Percentiles rank a stretch among this genome's conserved stretches.
Conservation (phyloP, 2,888 invertebrate species). For the Phragmatobia fuliginosa region DNA sequence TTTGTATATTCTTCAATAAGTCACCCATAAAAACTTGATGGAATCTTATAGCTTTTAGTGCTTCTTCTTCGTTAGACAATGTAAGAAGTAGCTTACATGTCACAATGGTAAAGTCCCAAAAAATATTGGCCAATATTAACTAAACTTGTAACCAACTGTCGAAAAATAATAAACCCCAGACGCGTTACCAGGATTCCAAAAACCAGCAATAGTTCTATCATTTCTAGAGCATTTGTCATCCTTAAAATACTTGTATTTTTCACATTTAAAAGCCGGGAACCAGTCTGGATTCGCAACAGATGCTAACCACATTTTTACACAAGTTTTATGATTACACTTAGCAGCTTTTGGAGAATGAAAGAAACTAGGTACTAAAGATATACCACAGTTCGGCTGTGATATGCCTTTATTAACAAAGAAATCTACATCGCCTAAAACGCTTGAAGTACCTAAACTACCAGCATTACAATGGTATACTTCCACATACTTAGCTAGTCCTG, state of each 20-base stretch:
- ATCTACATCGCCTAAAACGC: conserved; percentile 85
- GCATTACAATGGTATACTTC: conserved; percentile 88
- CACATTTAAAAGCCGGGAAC: conserved; percentile 73
- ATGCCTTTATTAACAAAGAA: conserved; percentile 87
- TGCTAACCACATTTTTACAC: conserved; percentile 72
- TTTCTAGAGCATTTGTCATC: conserved; percentile 63
- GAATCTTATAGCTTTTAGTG: neutral
- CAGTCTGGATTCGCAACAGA: conserved; percentile 68
- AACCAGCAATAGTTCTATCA: conserved; percentile 70
- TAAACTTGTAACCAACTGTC: conserved; percentile 63
- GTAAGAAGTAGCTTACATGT: neutral
- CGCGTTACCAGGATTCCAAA: conserved; percentile 75
- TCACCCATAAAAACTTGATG: too few relatives aligned
- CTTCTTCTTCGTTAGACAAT: neutral
- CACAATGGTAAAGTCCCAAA: neutral
- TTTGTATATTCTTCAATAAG: neutral
- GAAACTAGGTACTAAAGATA: conserved; percentile 70
- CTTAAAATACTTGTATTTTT: conserved; percentile 69
- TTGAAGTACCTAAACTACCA: conserved; percentile 81
- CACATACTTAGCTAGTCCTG: conserved; percentile 86
- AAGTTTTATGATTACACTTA: conserved; percentile 75
- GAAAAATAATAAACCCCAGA: conserved; percentile 76
- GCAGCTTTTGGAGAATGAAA: conserved; percentile 76
- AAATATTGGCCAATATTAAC: neutral
- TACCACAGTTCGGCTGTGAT: conserved; percentile 85